Percentiles rank a stretch among this genome's conserved stretches.
These are phyloP conservation scores for Bostrychus sinensis DNA, from an alignment of 2,113 vertebrate species.

Conservation along the genomic window DNA sequence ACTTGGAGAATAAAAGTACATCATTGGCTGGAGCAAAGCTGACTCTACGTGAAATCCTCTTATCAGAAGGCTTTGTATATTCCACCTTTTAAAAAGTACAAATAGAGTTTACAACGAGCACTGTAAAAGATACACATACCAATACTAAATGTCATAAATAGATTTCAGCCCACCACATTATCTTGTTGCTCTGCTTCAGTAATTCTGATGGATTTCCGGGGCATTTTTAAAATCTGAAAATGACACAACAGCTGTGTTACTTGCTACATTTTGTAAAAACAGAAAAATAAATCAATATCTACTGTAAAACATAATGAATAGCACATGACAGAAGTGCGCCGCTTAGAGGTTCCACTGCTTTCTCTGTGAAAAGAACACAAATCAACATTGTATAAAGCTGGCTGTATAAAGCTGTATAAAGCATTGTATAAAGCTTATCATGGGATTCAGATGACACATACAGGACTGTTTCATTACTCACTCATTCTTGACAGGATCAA, in stretches of 20 bases:
- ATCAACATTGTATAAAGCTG: not conserved
- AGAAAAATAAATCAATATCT: not conserved
- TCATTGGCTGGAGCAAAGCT: conserved; percentile 80
- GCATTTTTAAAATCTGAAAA: conserved; percentile 80
- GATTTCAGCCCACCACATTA: conserved; percentile 55
- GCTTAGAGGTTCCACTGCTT: conserved; percentile 44
- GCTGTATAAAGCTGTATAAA: not conserved
- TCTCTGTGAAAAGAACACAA: conserved; percentile 51
- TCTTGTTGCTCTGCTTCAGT: conserved; percentile 66
- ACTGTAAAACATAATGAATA: not conserved
- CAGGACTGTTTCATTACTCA: conserved; percentile 42
- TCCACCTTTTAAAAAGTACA: conserved; percentile 65
- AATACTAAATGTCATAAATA: not conserved
- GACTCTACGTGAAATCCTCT: conserved; percentile 79
- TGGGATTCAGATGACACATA: not conserved
- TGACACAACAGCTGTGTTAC: not conserved
- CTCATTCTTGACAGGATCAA: conserved; percentile 53
- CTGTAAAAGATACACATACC: not conserved
- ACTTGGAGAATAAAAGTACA: conserved; percentile 77
- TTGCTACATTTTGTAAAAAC: not conserved
- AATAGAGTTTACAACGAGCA: not conserved
- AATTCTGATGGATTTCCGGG: conserved; percentile 63
- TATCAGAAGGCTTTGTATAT: conserved; percentile 64
- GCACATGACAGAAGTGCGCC: conserved; percentile 75
- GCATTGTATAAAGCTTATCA: not conserved